Evolutionary conservation across 2,113 vertebrate genomes (phyloP), one percentile per base, ranked within the genome.

Genomic region (Spheniscus mendiculus): DNA sequence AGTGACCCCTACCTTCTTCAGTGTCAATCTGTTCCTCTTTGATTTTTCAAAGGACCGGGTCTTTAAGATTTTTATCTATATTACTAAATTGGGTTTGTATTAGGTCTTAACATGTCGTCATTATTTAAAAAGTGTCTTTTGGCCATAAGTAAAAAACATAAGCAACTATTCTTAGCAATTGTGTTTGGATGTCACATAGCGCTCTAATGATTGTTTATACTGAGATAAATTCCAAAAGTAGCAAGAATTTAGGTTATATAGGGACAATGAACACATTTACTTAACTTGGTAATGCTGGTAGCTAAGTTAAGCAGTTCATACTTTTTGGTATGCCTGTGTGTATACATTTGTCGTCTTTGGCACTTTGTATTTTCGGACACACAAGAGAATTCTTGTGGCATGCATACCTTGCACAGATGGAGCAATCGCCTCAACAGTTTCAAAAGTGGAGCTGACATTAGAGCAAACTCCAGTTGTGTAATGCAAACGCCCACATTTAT

Each of bases 401-500:
- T 72, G 53, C 89, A 79, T 99, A 99, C 99, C 99, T 99, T 98
- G 98, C 65, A 99, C 98, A 15, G 98, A 97, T 0, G 99, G 99
- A 20, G 99, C 98, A 83, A 99, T 97, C 10, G 99, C 99, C 94
- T 99, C 98, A 32, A 99, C 59, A 6, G 99, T 98, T 98, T 99
- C 92, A 98, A 99, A 99, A 78, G 98, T 98, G 56, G 99, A 98
- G 93, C 99, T 99, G 97, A 99, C 99, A 25, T 99, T 99, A 21
- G 99, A 99, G 73, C 99, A 99, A 87, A 99, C 98, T 53, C 99
- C 99, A 26, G 99, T 99, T 91, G 99, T 99, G 88, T 99, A 99
- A 97, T 99, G 99, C 97, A 99, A 96, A 88, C 98, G 98, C 49
- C 99, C 99, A 92, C 99, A 99, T 97, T 99, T 99, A 92, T 99